Base-by-base conservation (phyloP, 2,797 vertebrate species). In the Xenopus petersii region DNA sequence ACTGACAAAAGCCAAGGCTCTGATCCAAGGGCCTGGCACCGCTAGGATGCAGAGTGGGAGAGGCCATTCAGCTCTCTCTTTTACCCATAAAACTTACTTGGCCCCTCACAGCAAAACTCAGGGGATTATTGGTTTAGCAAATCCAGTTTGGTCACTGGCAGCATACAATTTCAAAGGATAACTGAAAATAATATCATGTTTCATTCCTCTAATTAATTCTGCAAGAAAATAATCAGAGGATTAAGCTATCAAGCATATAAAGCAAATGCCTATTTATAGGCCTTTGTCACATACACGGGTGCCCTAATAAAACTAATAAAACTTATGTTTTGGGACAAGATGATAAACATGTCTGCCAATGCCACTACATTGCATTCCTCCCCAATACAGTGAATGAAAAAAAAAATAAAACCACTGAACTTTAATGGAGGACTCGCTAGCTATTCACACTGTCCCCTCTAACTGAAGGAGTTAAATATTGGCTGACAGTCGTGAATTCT, bases 11-110 rank as follows among this genome's bases (percentile, higher is more conserved):
- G 63, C 64, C 12, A 21, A 70, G 66, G 46, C 60, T 69, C 66
- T 73, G 58, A 71, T 67, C 67, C 60, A 65, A 71, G 59, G 59
- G 70, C 64, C 70, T 75, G 56, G 76, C 76, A 78, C 76, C 71
- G 26, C 64, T 69, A 71, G 74, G 65, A 70, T 71, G 12, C 33
- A 21, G 62, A 21, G 10, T 63, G 79, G 65, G 67, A 74, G 74
- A 64, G 6, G 58, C 16, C 54, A 26, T 11, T 10, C 58, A 58
- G 46, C 26, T 26, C 17, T 24, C 56, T 48, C 26, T 46, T 30
- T 30, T 49, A 64, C 47, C 46, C 55, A 71, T n/a, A 26, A 65
- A 73, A 73, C 65, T 73, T 48, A 64, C 56, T 73, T 56, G 49
- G 47, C 65, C 64, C 69, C 59, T 62, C 68, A 33, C 51, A 42